Conservation (phyloP, 2,113 vertebrate species). For the Jaculus jaculus region DNA sequence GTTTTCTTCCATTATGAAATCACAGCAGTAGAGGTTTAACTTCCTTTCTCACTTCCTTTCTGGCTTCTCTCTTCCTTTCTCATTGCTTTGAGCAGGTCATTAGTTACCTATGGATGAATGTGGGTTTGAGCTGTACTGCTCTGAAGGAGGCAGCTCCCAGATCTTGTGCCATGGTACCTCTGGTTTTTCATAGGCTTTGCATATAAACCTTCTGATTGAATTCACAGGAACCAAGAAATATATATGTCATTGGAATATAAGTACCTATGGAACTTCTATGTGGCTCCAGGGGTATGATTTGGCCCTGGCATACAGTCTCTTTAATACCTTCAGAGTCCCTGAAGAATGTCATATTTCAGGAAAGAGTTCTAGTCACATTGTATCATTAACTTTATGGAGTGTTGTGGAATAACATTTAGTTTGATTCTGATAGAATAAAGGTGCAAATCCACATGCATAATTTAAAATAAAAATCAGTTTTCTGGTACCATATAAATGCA, state of each 20-base stretch:
- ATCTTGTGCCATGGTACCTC: neutral
- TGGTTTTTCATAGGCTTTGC: conserved; percentile 47
- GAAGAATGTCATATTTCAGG: conserved; percentile 77
- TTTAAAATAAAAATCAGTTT: conserved; percentile 70
- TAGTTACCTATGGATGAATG: neutral
- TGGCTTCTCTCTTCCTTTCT: neutral
- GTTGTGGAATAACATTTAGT: conserved; percentile 79
- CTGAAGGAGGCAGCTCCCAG: neutral
- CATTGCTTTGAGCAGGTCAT: neutral
- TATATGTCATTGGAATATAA: conserved; percentile 68
- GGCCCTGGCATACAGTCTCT: conserved; percentile 65
- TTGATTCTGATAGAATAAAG: conserved; percentile 77
- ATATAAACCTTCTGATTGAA: conserved; percentile 73
- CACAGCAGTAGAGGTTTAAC: neutral
- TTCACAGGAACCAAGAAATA: conserved; percentile 73
- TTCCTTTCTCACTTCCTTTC: conserved; percentile 16
- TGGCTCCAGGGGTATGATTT: conserved; percentile 72
- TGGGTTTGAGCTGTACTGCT: neutral
- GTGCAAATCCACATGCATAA: conserved; percentile 74
- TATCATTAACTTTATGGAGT: conserved; percentile 78
- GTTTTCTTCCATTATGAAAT: neutral
- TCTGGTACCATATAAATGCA: conserved; percentile 68
- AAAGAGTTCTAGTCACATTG: conserved; percentile 66
- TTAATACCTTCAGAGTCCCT: conserved; percentile 69
- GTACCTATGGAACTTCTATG: conserved; percentile 57